Base-by-base conservation (phyloP, 2,888 invertebrate genomes). In the Pseudanteris insignis region DNA sequence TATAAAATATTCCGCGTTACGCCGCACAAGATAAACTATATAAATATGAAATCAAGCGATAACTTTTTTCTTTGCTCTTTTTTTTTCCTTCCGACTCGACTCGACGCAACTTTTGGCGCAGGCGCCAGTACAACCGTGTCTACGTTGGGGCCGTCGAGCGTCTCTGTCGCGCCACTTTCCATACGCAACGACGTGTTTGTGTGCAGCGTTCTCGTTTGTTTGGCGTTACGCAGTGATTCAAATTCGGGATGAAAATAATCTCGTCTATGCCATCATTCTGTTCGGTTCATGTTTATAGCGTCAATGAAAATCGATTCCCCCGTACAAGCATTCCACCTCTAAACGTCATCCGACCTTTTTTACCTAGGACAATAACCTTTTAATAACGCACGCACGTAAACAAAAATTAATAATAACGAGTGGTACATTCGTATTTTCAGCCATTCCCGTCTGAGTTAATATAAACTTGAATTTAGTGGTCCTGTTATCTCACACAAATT, bases 11-110 rank as follows among this genome's bases (percentile, higher is more conserved):
- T 53, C 44, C 32, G 37, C 37, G 37, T 44, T 54, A 32, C 44
- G 26, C 21, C 26, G 38, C 46, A 25, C 11, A 40, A 55, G 46
- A 46, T 46, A 55, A 53, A 36, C 54, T 47, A 18, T 46, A 55
- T 55, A 55, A 55, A 55, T 55, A 55, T 55, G 46, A 29, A 47
- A 55, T 47, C 46, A 43, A 53, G 54, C 28, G 38, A 46, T 47
- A 55, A 55, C 54, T 55, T 55, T 40, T 36, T n/a, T n/a, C n/a
- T n/a, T n/a, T n/a, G n/a, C n/a, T n/a, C n/a, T n/a, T n/a, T n/a
- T n/a, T n/a, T n/a, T n/a, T n/a, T n/a, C n/a, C n/a, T n/a, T n/a
- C n/a, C n/a, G n/a, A n/a, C n/a, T 30, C 55, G 34, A 36, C 38
- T 33, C 26, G 11, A 28, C n/a, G 9, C 33, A 47, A 55, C 33